Base-by-base conservation (phyloP, 2,797 vertebrate genomes). In the Sebastes cheni region DNA sequence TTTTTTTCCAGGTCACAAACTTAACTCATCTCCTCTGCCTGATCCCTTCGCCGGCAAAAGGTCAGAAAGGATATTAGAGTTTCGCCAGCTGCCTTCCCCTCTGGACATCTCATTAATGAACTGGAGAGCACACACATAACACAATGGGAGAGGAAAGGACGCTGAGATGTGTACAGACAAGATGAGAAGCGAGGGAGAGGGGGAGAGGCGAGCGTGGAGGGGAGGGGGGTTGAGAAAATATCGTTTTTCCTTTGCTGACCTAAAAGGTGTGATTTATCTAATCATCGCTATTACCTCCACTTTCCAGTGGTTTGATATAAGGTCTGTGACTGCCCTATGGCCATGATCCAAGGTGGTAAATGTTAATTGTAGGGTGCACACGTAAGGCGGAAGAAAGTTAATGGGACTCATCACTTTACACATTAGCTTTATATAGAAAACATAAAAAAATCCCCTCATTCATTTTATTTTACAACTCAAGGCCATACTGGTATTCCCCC, bases 31-130 rank as follows among this genome's bases (percentile, higher is more conserved):
- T 54, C 68, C n/a, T 80, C 65, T 82, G 67, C 39, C 32, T 58
- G 34, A 32, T 85, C 78, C 29, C 65, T 77, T 73, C 69, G 66
- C 55, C 18, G 50, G n/a, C 75, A 80, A 93, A 93, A 94, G 93
- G 93, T 94, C 91, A 93, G 72, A 75, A 81, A 89, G 89, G 91
- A 93, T 91, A 92, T 93, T 91, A 92, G 89, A 91, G 85, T 86
- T 90, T 86, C 91, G 80, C 75, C 92, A 94, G 92, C 91, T 94
- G 92, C 88, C 81, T 91, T 75, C 88, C 82, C 91, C 89, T 82
- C 85, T 84, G 84, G 91, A 92, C 87, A 82, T 88, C 86, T 92
- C 89, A 84, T 91, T 92, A 93, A 92, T 88, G 86, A 92, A 79
- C 79, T 79, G 71, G 52, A 87, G 88, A 90, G 86, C 85, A 67